Evolutionary conservation across 1,140 invertebrate genomes (phyloP).

Genomic region (Arion vulgaris): DNA sequence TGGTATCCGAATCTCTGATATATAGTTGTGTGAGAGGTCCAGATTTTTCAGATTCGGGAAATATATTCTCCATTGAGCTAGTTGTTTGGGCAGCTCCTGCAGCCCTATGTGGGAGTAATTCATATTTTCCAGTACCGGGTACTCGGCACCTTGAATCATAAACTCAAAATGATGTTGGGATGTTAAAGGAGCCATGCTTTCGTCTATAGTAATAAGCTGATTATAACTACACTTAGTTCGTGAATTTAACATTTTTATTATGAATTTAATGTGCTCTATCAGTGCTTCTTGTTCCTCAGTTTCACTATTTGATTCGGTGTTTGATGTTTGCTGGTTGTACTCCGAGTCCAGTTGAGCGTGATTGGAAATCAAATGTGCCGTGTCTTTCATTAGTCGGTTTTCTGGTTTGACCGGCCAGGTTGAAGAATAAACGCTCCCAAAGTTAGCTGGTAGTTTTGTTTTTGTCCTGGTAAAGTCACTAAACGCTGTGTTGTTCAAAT

Average conservation of each 20-base stretch:
- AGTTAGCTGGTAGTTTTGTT: neutral
- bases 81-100: slow-evolving; percentile 15
- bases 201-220: slow-evolving; percentile 17
- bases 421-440: neutral
- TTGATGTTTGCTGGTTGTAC: no score
- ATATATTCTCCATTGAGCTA: slow-evolving; percentile 22
- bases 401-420: neutral
- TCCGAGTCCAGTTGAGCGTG: neutral
- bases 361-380: neutral
- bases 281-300: neutral
- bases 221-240: slow-evolving; percentile 21
- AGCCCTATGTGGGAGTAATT: slow-evolving; percentile 39
- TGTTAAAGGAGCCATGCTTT: slow-evolving; percentile 23
- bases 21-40: slow-evolving; percentile 40
- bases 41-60: slow-evolving; percentile 33
- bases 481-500: neutral
- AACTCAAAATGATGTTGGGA: slow-evolving; percentile 35
- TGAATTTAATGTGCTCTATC: slow-evolving; percentile 14
- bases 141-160: neutral
- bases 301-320: neutral
- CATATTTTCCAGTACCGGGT: slow-evolving; percentile 30
- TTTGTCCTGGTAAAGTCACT: neutral
- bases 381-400: neutral
- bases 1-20: neutral
- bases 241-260: slow-evolving; percentile 2